A percentile compares a stretch with the other conserved stretches of the same genome.
These are phyloP conservation scores for Yponomeuta malinellus DNA, from an alignment of 2,888 invertebrate genomes.

Conservation along the genomic window DNA sequence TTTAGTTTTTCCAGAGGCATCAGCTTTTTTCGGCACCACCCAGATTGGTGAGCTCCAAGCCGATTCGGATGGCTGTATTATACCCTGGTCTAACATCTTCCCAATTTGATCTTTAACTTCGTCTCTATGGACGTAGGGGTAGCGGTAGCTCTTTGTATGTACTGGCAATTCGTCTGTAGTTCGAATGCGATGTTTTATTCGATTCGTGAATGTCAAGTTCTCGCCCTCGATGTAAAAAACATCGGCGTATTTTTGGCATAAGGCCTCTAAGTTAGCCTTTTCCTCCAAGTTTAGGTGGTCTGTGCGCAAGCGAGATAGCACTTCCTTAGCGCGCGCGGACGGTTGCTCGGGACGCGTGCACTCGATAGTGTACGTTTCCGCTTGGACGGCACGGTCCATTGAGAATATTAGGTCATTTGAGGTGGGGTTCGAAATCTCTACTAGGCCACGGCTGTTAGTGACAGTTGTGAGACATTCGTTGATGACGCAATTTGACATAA, in stretches of 20 bases:
- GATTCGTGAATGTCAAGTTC: constrained; percentile 21
- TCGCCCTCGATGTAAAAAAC: constrained; percentile 24
- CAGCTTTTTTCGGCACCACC: neutral
- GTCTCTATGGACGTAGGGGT: constrained; percentile 22
- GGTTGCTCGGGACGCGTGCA: neutral
- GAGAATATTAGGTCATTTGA: constrained; percentile 5
- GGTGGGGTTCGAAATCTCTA: constrained; percentile 5
- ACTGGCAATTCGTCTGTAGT: constrained; percentile 23
- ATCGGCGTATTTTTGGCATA: constrained; percentile 23
- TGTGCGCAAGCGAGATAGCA: no score
- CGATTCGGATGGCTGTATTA: neutral
- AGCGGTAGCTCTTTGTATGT: constrained; percentile 23
- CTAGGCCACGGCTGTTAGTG: no score
- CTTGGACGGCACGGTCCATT: neutral
- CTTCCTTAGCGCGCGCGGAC: constrained; percentile 22
- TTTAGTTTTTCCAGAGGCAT: constrained; percentile 12
- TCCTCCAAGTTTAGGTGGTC: no score
- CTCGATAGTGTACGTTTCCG: neutral
- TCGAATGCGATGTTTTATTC: constrained; percentile 20
- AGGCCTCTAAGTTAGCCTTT: constrained; percentile 22
- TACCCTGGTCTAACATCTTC: constrained; percentile 11
- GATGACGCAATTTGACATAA: no score
- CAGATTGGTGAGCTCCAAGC: no score
- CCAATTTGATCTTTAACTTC: constrained; percentile 19
- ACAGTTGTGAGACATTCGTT: no score